phyloP scores from a whole-genome alignment of 2,113 vertebrate species.

The Zootoca vivipara region DNA sequence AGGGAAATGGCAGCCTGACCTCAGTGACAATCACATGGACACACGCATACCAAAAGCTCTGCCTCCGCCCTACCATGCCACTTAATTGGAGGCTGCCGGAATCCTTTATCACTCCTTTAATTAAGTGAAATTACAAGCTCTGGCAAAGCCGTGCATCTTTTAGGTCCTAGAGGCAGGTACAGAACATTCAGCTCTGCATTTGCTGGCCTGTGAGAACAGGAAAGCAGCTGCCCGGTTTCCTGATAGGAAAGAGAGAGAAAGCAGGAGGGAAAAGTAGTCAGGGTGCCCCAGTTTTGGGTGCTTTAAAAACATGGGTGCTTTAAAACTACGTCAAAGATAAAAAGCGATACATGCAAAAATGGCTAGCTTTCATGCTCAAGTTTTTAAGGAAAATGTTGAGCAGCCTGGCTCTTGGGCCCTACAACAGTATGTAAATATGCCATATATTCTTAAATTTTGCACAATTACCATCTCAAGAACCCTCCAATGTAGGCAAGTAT shows the following conservation, averaged over 20 bases:
- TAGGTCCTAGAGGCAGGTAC: constrained; percentile 24
- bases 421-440: no score
- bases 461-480: neutral
- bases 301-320: neutral
- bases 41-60: neutral
- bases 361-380: neutral
- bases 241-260: neutral
- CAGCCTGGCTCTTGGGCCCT: neutral
- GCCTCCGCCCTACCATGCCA: constrained; percentile 10
- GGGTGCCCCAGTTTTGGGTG: neutral
- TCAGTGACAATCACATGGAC: neutral
- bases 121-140: constrained; percentile 37
- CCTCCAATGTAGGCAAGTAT: neutral
- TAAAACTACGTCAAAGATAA: neutral
- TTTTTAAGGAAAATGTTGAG: neutral
- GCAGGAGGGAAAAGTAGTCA: neutral
- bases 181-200: constrained; percentile 9
- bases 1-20: neutral
- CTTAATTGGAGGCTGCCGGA: constrained; percentile 29
- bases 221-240: neutral
- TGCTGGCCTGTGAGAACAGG: constrained; percentile 13
- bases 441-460: neutral
- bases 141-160: constrained; percentile 18
- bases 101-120: constrained; percentile 35
- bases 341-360: neutral